Base-by-base conservation (phyloP, 1,140 invertebrate genomes). In the Anadara kagoshimensis region DNA sequence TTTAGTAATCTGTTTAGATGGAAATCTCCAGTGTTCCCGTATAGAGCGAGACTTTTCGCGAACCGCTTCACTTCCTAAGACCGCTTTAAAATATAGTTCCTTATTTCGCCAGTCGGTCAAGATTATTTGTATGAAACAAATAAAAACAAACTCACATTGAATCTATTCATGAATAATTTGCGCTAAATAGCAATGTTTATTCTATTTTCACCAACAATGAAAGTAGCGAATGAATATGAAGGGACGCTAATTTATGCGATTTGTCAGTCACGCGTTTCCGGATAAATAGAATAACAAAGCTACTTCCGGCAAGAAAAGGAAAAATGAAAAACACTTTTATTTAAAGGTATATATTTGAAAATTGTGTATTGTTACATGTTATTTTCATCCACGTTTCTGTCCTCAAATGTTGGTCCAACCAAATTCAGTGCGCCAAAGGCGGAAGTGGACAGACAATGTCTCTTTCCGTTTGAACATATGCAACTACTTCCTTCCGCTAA, bases 381-480 rank as follows among this genome's bases (percentile, higher is more conserved):
- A 16, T 18, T 11, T n/a, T 29, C 12, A 51, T 43, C 22, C 26
- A 45, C 41, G 36, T 43, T n/a, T 20, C 16, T 16, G 2, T 36
- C n/a, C 29, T n/a, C 44, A 51, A 51, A 51, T 18, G 49, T 51
- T 51, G 20, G 16, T 18, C 16, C 20, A 18, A 62, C 41, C 18
- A 29, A 29, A 64, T 24, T 47, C 14, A 49, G 26, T 64, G 8
- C 18, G 4, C 24, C 16, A 22, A 44, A 64, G 49, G 45, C 62
- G 62, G 62, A 64, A 64, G 62, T 64, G 18, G 49, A 64, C 44
- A 64, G 47, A 47, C 29, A 64, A 49, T 26, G 22, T 16, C 45
- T n/a, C 45, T 45, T 64, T 64, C 62, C 62, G 62, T 64, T 64
- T 51, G 43, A 49, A 18, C 62, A 64, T 47, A 64, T 64, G 62